A percentile compares a stretch with the other conserved stretches of the same genome.
Evolutionary conservation across 2,113 vertebrate genomes (phyloP).

Genomic region (Glaucidium brasilianum): DNA sequence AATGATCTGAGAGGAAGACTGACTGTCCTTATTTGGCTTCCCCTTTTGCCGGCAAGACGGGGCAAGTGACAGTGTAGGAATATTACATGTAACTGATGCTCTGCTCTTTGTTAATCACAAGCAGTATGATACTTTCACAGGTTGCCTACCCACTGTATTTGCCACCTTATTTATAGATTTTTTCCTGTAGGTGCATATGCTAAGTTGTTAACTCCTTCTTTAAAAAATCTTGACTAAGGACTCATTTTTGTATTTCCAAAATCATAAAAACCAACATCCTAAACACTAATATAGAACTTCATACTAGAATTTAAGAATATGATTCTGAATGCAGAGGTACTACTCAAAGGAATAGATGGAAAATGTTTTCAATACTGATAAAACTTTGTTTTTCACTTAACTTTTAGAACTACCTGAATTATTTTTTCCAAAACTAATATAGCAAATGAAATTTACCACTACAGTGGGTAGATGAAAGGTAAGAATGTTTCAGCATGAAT

Average conservation of each 20-base stretch:
- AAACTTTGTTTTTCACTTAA: not conserved
- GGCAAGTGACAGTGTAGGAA: not conserved
- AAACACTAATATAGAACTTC: not conserved
- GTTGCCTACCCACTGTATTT: not conserved
- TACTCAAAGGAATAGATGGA: not conserved
- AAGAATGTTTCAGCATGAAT: not conserved
- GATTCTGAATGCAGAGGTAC: not conserved
- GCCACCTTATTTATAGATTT: not conserved
- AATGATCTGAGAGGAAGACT: not conserved
- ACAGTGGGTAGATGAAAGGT: not conserved
- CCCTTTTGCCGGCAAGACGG: not conserved
- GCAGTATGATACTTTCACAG: not conserved
- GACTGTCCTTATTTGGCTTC: not conserved
- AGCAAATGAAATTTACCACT: not conserved
- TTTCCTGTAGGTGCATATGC: not conserved
- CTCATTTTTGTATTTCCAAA: not conserved
- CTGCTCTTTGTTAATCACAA: not conserved
- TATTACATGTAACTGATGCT: not conserved
- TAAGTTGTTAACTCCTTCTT: not conserved
- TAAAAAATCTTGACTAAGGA: not conserved
- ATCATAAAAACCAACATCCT: not conserved
- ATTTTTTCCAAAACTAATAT: not conserved
- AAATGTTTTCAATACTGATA: not conserved
- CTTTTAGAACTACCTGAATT: not conserved
- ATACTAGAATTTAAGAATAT: not conserved